Evolutionary conservation across 2,113 vertebrate species (phyloP).

Genomic region (Prinia subflava): DNA sequence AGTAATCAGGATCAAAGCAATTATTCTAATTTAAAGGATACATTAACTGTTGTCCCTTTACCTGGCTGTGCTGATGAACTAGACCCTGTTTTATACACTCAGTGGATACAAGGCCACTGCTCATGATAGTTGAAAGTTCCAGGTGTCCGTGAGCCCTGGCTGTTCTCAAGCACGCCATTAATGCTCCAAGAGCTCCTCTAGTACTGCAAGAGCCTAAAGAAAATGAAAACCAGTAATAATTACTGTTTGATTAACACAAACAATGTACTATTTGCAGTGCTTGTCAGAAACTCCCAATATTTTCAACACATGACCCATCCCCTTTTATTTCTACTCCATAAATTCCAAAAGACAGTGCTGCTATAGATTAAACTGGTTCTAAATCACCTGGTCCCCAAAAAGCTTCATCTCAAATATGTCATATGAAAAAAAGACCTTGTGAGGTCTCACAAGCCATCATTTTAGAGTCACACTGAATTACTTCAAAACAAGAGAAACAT

Average conservation of each 20-base stretch:
- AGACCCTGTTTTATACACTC: conserved; percentile 82
- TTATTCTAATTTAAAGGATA: not conserved
- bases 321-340: not conserved
- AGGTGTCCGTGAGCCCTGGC: conserved; percentile 87
- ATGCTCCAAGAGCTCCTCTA: conserved; percentile 85
- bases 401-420: not conserved
- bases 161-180: conserved; percentile 91
- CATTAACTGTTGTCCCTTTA: conserved; percentile 23
- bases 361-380: not conserved
- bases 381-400: not conserved
- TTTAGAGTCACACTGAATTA: not conserved
- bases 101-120: conserved; percentile 79
- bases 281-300: not conserved
- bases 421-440: not conserved
- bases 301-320: not conserved
- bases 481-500: not conserved
- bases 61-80: conserved; percentile 91
- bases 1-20: not conserved
- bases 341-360: not conserved
- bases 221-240: not conserved
- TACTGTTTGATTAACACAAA: not conserved
- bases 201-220: conserved; percentile 67
- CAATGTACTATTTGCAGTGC: not conserved
- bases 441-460: not conserved
- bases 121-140: conserved; percentile 71